Base-by-base conservation (phyloP, 2,797 vertebrate species). In the Hylomyscus alleni region DNA sequence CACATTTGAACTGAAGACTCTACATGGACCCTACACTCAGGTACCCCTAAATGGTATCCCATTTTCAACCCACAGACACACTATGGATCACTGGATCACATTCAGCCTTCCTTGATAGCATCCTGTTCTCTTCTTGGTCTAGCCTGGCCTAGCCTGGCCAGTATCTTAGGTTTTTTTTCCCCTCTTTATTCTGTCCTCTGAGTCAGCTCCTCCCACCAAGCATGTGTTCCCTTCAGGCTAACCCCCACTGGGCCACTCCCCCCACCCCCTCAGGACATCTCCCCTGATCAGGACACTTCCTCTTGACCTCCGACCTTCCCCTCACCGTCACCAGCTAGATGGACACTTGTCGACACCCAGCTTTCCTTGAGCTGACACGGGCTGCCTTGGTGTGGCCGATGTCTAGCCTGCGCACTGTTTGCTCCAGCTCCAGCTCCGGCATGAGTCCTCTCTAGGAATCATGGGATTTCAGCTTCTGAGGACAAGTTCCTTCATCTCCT, bases 381-480 rank as follows among this genome's bases (percentile, higher is more conserved):
- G 17, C 5, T n/a, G 44, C 54, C 72, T 60, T 44, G 37, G n/a
- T 17, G 0, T 2, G 34, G 54, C 5, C 1, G 1, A 4, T 5
- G 11, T 56, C 50, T 8, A 14, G 4, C 29, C n/a, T 26, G 69
- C 26, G 14, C 22, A 29, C 47, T 19, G 44, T 9, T 26, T 19
- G 7, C 14, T 56, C 40, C 47, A 29, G 31, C 44, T 93, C 24
- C 24, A 0, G 19, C 44, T 93, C 24, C 24, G 0, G 19, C 44
- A 22, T 15, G 10, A 15, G 19, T 52, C 73, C 31, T 44, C 40
- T 83, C 47, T 19, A 29, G 54, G 82, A 90, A 84, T 29, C 50
- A 17, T 37, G 40, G 15, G 37, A 19, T 31, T 50, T 44, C 87
- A 20, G 52, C 10, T 37, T 47, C 34, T 4, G 91, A 44, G 83